Percentiles rank a stretch among this genome's conserved stretches.
These are phyloP conservation scores for Grapholita molesta DNA, from an alignment of 1,140 invertebrate species.

Conservation along the genomic window DNA sequence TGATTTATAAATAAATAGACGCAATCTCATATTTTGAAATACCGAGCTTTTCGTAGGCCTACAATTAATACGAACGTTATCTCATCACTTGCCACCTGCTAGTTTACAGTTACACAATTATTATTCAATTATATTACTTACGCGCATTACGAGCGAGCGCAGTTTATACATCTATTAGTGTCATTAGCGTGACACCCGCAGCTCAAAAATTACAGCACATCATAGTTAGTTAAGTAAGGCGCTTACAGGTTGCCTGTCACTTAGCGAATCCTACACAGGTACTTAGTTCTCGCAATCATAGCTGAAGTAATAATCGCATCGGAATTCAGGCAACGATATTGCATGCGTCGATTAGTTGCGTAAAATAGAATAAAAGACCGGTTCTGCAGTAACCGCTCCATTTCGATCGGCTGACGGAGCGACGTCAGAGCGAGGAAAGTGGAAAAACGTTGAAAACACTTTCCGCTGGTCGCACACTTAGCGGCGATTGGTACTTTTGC, in stretches of 20 bases:
- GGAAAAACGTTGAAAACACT: slow-evolving; percentile 31
- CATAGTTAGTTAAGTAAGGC: not conserved
- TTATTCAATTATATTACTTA: slow-evolving; percentile 1
- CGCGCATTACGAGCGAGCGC: not conserved
- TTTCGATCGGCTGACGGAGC: slow-evolving; percentile 37
- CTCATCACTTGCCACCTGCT: not conserved
- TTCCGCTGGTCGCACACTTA: not conserved
- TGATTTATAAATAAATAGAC: too few species aligned
- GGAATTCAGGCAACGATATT: slow-evolving; percentile 59
- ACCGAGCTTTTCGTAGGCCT: not conserved
- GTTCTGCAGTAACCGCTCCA: slow-evolving; percentile 55
- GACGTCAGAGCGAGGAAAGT: slow-evolving; percentile 28
- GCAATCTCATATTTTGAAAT: too few species aligned
- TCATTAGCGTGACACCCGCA: not conserved
- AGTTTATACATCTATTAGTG: too few species aligned
- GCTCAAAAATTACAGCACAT: not conserved
- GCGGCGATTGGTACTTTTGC: slow-evolving; percentile 8
- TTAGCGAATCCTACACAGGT: not conserved
- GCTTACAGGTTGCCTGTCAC: not conserved
- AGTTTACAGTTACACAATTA: not conserved
- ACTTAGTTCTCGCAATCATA: slow-evolving; percentile 47
- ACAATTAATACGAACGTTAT: not conserved
- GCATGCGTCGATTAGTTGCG: slow-evolving; percentile 50
- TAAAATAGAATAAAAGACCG: slow-evolving; percentile 54
- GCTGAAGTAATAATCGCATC: slow-evolving; percentile 53